A percentile compares a stretch with the other conserved stretches of the same genome.
These are phyloP conservation scores for Chrysodeixis includens DNA, from an alignment of 2,888 invertebrate genomes.

Conservation along the genomic window DNA sequence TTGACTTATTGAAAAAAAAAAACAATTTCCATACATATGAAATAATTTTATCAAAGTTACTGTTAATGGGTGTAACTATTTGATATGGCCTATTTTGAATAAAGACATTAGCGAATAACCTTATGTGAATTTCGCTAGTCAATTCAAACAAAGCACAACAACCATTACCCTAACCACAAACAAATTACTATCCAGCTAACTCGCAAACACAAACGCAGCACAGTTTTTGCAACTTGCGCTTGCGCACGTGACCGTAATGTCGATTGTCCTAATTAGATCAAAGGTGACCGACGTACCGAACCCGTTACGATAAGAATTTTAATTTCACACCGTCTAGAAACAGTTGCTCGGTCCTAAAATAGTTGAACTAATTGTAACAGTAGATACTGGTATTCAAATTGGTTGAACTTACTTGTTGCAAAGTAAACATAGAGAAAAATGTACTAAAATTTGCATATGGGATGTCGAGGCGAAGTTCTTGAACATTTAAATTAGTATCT, in stretches of 20 bases:
- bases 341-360: slow-evolving; percentile 32
- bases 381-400: slow-evolving; percentile 2
- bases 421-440: neutral
- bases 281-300: slow-evolving; percentile 73
- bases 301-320: slow-evolving; percentile 52
- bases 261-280: slow-evolving; percentile 83
- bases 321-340: slow-evolving; percentile 44
- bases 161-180: neutral
- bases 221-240: slow-evolving; percentile 67
- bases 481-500: no score
- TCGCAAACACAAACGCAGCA: slow-evolving; percentile 62
- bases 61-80: no score
- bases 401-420: neutral
- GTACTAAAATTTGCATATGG: neutral
- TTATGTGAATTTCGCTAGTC: no score
- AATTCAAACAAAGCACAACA: neutral
- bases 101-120: no score
- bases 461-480: neutral
- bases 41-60: no score
- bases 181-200: slow-evolving; percentile 19
- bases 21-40: no score
- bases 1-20: no score
- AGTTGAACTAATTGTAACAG: slow-evolving; percentile 6
- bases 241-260: slow-evolving; percentile 76
- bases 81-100: no score